phyloP scores from a whole-genome alignment of 2,888 invertebrate genomes.

The Rotaria macrura region DNA sequence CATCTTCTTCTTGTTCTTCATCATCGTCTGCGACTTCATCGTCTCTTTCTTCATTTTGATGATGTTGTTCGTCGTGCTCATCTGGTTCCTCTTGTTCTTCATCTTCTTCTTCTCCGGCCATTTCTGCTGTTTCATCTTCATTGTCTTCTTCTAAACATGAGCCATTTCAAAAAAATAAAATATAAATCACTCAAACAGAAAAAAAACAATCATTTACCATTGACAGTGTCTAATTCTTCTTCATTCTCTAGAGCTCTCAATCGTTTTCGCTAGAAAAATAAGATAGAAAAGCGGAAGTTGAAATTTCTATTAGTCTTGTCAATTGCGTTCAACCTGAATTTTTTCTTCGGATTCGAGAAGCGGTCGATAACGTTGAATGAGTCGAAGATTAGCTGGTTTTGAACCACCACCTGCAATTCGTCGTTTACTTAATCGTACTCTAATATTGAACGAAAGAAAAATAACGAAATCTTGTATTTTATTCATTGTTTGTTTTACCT shows the following conservation, averaged over 20 bases:
- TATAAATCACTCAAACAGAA: not conserved
- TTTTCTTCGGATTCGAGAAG: conserved; percentile 22
- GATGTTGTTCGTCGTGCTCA: conserved; percentile 3
- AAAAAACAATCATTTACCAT: not conserved
- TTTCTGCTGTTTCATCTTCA: not conserved
- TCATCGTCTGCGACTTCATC: not conserved
- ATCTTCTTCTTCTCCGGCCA: not conserved
- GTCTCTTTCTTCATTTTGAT: not conserved
- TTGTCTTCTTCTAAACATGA: not conserved
- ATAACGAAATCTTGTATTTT: too few relatives aligned
- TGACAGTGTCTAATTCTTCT: not conserved
- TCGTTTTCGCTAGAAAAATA: conserved; percentile 21
- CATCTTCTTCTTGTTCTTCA: not conserved
- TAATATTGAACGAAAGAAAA: not conserved
- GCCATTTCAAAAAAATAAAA: not conserved
- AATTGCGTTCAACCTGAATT: conserved; percentile 6
- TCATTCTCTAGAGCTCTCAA: not conserved
- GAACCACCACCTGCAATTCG: conserved; percentile 19
- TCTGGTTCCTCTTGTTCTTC: not conserved
- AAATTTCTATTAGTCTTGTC: not conserved
- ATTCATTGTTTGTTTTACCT: conserved; percentile 43
- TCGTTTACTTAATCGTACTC: conserved; percentile 30
- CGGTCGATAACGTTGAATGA: conserved; percentile 23
- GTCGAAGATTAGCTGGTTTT: conserved; percentile 23
- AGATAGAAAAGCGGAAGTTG: not conserved